These are phyloP conservation scores for Prionchulus punctatus DNA, from an alignment of 2,888 invertebrate genomes.

Conservation along the genomic window DNA sequence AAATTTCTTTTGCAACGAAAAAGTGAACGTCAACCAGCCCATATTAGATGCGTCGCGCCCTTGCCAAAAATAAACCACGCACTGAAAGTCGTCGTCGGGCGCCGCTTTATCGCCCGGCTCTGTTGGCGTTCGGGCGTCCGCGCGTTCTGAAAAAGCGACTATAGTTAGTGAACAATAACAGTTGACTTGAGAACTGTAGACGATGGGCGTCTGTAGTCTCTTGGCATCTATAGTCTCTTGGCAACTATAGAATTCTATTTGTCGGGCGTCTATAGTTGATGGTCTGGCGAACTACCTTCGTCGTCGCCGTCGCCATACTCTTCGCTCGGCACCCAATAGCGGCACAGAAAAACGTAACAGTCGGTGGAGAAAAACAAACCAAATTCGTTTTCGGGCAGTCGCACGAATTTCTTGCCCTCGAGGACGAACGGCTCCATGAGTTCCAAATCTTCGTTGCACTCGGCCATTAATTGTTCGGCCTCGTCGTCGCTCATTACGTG, in stretches of 20 bases:
- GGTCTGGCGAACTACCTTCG: too few species aligned
- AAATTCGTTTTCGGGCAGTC: conserved; percentile 80
- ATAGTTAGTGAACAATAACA: too few species aligned
- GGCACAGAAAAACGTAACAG: conserved; percentile 92
- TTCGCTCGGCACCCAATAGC: conserved; percentile 68
- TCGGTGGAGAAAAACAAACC: conserved; percentile 78
- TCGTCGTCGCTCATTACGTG: conserved; percentile 5
- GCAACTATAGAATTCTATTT: too few species aligned
- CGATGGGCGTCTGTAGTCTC: too few species aligned
- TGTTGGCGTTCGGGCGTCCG: too few species aligned
- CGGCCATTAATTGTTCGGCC: conserved; percentile 34
- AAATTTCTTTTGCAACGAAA: conserved; percentile 66
- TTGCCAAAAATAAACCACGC: conserved; percentile 99
- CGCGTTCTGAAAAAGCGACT: too few species aligned
- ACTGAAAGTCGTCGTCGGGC: conserved; percentile 55
- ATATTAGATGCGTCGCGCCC: conserved; percentile 86
- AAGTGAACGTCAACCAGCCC: conserved; percentile 99
- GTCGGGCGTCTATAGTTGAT: too few species aligned
- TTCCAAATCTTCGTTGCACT: conserved; percentile 96
- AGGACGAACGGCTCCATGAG: conserved; percentile 93
- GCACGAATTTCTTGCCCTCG: conserved; percentile 90
- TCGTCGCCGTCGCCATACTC: conserved; percentile 37
- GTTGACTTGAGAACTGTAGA: too few species aligned
- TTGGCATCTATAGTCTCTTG: too few species aligned
- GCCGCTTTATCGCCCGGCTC: neutral